phyloP scores from a whole-genome alignment of 2,888 invertebrate species.

The Monopis laevigella region DNA sequence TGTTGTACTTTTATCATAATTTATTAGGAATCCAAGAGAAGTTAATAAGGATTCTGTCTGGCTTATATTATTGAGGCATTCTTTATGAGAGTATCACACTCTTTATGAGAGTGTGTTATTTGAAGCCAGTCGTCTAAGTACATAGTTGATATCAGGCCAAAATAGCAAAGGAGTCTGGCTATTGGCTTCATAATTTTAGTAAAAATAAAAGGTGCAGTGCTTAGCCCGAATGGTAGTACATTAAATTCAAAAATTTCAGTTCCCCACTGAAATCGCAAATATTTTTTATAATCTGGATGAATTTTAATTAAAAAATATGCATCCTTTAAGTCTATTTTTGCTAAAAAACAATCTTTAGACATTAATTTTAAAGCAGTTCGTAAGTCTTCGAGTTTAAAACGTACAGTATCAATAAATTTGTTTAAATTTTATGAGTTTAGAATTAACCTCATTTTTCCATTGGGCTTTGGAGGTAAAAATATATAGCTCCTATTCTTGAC shows the following conservation, averaged over 20 bases:
- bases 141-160: no score
- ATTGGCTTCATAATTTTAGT: no score
- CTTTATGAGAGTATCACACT: no score
- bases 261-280: no score
- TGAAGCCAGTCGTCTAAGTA: conserved; percentile 2
- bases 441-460: conserved; percentile 12
- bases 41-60: no score
- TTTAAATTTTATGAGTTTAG: conserved; percentile 8
- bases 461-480: conserved; percentile 6
- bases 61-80: not conserved
- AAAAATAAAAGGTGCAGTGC: no score
- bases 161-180: no score
- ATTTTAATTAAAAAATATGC: no score
- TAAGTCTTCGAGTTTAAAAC: conserved; percentile 10
- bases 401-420: not conserved
- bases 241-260: conserved; percentile 12
- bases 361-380: conserved; percentile 10
- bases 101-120: not conserved
- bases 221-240: conserved; percentile 12
- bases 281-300: conserved; percentile 2
- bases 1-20: conserved; percentile 5
- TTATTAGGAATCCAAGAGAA: conserved; percentile 9
- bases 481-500: conserved; percentile 5
- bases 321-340: not conserved
- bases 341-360: not conserved